A percentile compares a stretch with the other conserved stretches of the same genome.
These are phyloP conservation scores for Bambusicola thoracicus DNA, from an alignment of 2,113 vertebrate species.

Conservation along the genomic window DNA sequence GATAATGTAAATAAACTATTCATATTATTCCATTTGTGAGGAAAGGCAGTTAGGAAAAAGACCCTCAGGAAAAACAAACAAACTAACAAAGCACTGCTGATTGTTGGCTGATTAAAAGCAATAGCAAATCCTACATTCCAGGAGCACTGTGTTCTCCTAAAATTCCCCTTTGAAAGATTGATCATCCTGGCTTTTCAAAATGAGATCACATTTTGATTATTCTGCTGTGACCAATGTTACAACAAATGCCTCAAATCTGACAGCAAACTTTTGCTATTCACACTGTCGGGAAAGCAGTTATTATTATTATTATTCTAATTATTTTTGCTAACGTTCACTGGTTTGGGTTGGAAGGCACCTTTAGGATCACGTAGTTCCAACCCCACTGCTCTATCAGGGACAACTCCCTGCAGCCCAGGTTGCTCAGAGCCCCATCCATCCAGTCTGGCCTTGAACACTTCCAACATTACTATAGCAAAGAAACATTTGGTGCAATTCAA, in stretches of 20 bases:
- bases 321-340: neutral
- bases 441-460: no score
- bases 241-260: neutral
- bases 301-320: neutral
- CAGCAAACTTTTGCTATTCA: neutral
- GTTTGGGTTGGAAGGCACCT: no score
- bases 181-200: neutral
- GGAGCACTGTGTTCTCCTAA: neutral
- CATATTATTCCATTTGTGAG: neutral
- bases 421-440: no score
- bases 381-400: no score
- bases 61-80: neutral
- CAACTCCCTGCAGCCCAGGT: no score
- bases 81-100: neutral
- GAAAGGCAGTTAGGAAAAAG: neutral
- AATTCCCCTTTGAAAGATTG: neutral
- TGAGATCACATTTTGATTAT: neutral
- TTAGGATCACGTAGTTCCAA: no score
- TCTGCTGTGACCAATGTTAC: neutral
- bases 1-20: neutral
- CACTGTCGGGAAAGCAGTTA: neutral
- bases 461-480: neutral
- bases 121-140: neutral
- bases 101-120: neutral
- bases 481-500: neutral